A percentile compares a stretch with the other conserved stretches of the same genome.
Evolutionary conservation across 2,797 vertebrate species (phyloP).

Genomic region (Leptoclinus maculatus): DNA sequence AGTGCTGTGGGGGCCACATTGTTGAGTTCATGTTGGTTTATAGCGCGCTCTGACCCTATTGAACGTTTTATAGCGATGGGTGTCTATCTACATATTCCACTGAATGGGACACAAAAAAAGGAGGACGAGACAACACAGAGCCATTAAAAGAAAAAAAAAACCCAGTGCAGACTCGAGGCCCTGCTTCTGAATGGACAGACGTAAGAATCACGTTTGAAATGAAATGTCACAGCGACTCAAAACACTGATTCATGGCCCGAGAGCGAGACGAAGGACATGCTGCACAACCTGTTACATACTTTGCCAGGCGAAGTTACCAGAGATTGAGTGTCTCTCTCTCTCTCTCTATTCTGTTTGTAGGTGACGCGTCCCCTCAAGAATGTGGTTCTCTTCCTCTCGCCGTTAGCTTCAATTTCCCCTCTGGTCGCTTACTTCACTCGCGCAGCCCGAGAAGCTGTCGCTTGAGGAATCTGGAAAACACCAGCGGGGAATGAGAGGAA

Average conservation of each 20-base stretch:
- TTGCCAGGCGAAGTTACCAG: conserved; percentile 52
- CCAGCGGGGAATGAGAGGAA: conserved; percentile 85
- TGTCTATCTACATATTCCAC: conserved; percentile 58
- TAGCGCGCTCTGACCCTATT: conserved; percentile 52
- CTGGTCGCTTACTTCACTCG: conserved; percentile 74
- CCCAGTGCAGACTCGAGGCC: conserved; percentile 12
- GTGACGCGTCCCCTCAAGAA: conserved; percentile 81
- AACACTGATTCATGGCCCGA: conserved; percentile 12
- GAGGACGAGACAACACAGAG: conserved; percentile 25
- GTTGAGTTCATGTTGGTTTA: conserved; percentile 65
- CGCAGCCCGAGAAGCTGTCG: conserved; percentile 70
- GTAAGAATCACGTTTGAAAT: conserved; percentile 8
- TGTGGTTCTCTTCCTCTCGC: conserved; percentile 80
- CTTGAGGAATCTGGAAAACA: conserved; percentile 87
- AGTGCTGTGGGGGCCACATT: conserved; percentile 50
- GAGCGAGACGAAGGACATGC: conserved; percentile 16
- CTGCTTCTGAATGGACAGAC: conserved; percentile 27
- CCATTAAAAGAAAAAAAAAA: conserved; percentile 25
- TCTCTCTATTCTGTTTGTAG: conserved; percentile 57
- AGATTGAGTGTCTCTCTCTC: conserved; percentile 60
- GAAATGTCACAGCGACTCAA: conserved; percentile 10
- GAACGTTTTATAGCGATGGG: conserved; percentile 62
- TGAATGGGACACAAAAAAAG: conserved; percentile 51
- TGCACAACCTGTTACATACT: conserved; percentile 65
- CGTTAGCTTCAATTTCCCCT: conserved; percentile 76